phyloP scores from a whole-genome alignment of 2,797 vertebrate species.

The Poeciliopsis gracilis region DNA sequence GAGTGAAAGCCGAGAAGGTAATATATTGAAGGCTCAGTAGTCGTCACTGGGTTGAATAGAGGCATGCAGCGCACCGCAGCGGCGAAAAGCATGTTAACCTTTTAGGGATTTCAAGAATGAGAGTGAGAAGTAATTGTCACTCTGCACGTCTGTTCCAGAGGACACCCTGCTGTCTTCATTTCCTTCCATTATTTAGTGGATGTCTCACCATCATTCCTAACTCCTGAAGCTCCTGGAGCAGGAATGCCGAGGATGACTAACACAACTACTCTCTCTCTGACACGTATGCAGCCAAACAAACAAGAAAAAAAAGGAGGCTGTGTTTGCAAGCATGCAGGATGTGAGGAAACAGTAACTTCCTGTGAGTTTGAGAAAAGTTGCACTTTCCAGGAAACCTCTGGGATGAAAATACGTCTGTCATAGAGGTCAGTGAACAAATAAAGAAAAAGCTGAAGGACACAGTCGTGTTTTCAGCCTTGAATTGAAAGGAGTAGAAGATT shows the following conservation, averaged over 20 bases:
- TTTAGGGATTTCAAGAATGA: conserved; percentile 28
- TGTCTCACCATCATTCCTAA: conserved; percentile 17
- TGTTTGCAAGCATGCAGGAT: conserved; percentile 49
- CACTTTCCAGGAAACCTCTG: conserved; percentile 52
- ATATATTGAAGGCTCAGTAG: conserved; percentile 9
- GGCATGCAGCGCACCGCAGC: conserved; percentile 7
- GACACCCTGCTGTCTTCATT: conserved; percentile 51
- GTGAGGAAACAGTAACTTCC: conserved; percentile 61
- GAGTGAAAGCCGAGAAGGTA: conserved; percentile 26
- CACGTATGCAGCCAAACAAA: conserved; percentile 50
- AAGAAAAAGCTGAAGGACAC: not conserved
- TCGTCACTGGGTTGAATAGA: conserved; percentile 18
- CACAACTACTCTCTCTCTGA: conserved; percentile 30
- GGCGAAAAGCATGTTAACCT: conserved; percentile 4
- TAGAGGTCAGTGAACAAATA: not conserved
- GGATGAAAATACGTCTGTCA: conserved; percentile 6
- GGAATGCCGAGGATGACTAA: conserved; percentile 55
- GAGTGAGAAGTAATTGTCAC: conserved; percentile 8
- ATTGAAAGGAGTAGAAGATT: not conserved
- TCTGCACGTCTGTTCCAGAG: conserved; percentile 29
- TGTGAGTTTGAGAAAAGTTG: conserved; percentile 10
- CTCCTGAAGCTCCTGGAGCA: conserved; percentile 23
- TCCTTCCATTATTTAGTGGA: conserved; percentile 54
- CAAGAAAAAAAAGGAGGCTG: conserved; percentile 27
- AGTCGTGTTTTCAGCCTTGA: not conserved